These are phyloP conservation scores for Nicator chloris DNA, from an alignment of 2,113 vertebrate genomes.

Conservation along the genomic window DNA sequence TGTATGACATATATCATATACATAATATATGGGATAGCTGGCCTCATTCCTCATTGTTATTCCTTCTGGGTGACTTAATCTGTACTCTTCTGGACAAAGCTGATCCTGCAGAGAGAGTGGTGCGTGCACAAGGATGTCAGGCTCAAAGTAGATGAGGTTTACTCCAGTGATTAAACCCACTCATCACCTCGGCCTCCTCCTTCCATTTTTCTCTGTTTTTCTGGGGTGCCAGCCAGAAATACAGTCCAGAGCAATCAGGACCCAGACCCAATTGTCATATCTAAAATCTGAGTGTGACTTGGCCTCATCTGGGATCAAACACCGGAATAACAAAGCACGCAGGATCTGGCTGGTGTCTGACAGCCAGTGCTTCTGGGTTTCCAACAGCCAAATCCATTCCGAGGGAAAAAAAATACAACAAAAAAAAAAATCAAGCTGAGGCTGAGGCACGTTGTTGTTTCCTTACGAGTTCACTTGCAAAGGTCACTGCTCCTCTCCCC, in stretches of 20 bases:
- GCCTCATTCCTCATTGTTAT: background rate
- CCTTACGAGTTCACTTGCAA: conserved; percentile 22
- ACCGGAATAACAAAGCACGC: background rate
- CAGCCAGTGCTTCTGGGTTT: background rate
- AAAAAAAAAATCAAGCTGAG: background rate
- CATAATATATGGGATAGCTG: background rate
- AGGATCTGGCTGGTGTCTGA: background rate
- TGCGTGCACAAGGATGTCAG: background rate
- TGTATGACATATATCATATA: background rate
- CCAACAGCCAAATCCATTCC: background rate
- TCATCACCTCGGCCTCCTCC: background rate
- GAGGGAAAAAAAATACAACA: background rate
- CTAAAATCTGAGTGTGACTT: background rate
- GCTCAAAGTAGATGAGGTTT: background rate
- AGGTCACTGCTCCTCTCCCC: conserved; percentile 34
- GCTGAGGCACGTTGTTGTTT: conserved; percentile 9
- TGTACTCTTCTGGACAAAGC: background rate
- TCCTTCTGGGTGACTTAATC: background rate
- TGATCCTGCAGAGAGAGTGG: background rate
- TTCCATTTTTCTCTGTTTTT: background rate
- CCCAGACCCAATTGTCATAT: background rate
- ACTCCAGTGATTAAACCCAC: background rate
- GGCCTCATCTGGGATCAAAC: background rate
- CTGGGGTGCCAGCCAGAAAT: background rate
- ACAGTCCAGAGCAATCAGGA: background rate